Evolutionary conservation across 2,113 vertebrate genomes (phyloP), one percentile per base, ranked within the genome.

Genomic region (Erythrocercus mccallii): DNA sequence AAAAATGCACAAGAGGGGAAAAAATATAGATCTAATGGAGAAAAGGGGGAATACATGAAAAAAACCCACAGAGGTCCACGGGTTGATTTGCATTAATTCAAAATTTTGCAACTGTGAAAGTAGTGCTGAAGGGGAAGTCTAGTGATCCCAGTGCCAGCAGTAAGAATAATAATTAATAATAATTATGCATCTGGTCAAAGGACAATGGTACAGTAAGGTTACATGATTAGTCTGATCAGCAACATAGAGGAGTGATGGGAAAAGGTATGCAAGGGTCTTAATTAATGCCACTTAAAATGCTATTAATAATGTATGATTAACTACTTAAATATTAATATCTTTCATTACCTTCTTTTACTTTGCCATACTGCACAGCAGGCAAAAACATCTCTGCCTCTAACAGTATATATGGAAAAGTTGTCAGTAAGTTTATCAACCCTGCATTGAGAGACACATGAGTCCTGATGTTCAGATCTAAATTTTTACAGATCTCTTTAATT

Each of bases 311-410:
- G 53, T 40, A 95, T 65, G 33, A 85, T 79, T 72, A 90, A 44
- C 77, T 91, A 65, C 65, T 95, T 95, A 97, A 95, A 94, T 95
- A 96, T 95, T 95, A 92, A 95, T 85, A 80, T 18, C 3, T 79
- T 92, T 88, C 81, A 89, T 91, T 91, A 51, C 57, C 78, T 92
- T 84, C 35, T 69, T 53, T 81, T 89, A 79, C 69, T 72, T 90
- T 92, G 35, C 47, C 13, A 65, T 85, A 58, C 47, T 80, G 47
- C 38, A 79, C 8, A 66, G 50, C 73, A 85, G 33, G 64, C 40
- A 83, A 81, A 90, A 82, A 14, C 14, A 69, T 78, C 23, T 78
- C 48, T 83, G 31, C 8, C 64, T 70, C 2, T 53, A 86, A 81
- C 3, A 84, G 35, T 19, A 81, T 42, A n/a, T 22, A 68, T 45